Evolutionary conservation across 2,113 vertebrate species (phyloP).

Genomic region (Percopsis transmontana): DNA sequence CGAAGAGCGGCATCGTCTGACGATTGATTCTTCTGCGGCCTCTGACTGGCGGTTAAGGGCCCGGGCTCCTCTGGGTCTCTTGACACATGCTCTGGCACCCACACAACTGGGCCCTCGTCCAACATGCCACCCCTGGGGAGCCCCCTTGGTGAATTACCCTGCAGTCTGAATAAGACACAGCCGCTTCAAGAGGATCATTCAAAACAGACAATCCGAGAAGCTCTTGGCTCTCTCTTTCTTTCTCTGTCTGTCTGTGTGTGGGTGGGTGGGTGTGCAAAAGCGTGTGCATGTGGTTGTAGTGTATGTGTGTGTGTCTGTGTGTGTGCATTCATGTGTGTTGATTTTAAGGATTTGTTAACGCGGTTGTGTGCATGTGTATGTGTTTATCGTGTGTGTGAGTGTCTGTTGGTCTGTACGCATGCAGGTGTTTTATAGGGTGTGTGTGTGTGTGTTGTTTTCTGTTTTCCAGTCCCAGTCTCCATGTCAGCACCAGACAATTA

Average conservation of each 20-base stretch:
- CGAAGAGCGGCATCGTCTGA: slow-evolving; percentile 28
- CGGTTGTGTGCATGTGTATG: background rate
- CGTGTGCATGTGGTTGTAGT: background rate
- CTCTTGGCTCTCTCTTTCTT: slow-evolving; percentile 25
- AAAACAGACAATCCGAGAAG: slow-evolving; percentile 47
- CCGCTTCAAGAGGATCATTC: slow-evolving; percentile 58
- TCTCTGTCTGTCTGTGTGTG: background rate
- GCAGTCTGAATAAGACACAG: slow-evolving; percentile 61
- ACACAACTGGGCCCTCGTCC: slow-evolving; percentile 53
- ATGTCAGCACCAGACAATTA: slow-evolving; percentile 67
- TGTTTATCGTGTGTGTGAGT: background rate
- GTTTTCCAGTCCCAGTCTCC: slow-evolving; percentile 31
- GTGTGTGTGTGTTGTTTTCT: slow-evolving; percentile 17
- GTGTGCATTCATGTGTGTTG: background rate
- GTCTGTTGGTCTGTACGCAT: background rate
- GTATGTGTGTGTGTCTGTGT: background rate
- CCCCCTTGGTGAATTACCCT: slow-evolving; percentile 59
- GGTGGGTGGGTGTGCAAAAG: background rate
- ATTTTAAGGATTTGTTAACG: background rate
- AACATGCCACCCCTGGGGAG: slow-evolving; percentile 70
- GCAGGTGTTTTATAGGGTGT: background rate
- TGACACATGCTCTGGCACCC: slow-evolving; percentile 71
- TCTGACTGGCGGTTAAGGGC: slow-evolving; percentile 45
- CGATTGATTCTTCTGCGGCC: slow-evolving; percentile 55
- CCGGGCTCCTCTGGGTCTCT: slow-evolving; percentile 55